A percentile compares a stretch with the other conserved stretches of the same genome.
phyloP scores from a whole-genome alignment of 2,113 vertebrate species.

The Philantomba maxwellii region DNA sequence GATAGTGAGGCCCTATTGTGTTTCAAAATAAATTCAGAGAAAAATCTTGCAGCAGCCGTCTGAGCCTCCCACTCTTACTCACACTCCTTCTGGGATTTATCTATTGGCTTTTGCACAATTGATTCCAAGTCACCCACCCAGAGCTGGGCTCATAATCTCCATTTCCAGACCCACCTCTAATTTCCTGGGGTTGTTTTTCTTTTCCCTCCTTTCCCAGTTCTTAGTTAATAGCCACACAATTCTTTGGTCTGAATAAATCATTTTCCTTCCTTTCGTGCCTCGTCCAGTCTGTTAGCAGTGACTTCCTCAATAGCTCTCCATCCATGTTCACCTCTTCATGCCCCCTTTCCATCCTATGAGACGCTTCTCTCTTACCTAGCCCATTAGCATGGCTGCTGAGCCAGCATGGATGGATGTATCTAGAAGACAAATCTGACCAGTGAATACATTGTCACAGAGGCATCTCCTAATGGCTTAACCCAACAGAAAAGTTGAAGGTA shows the following conservation, averaged over 20 bases:
- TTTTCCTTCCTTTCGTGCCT: conserved; percentile 6
- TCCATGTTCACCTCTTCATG: neutral
- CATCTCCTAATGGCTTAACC: neutral
- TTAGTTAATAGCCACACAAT: neutral
- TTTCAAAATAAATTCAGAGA: conserved; percentile 37
- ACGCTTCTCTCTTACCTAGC: neutral
- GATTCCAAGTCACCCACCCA: conserved; percentile 42
- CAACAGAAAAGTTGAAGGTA: neutral
- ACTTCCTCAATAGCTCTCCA: neutral
- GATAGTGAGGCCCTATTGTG: neutral
- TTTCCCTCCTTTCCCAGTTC: neutral
- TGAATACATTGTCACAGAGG: neutral
- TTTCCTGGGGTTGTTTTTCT: conserved; percentile 25
- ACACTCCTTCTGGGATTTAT: conserved; percentile 10
- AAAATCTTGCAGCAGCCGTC: neutral
- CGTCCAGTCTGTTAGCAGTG: neutral
- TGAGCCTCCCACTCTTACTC: neutral
- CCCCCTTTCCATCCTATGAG: neutral
- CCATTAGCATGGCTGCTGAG: neutral
- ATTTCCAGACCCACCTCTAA: conserved; percentile 49
- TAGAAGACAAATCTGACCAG: neutral
- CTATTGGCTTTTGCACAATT: conserved; percentile 28
- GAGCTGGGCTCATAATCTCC: conserved; percentile 43
- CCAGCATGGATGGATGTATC: neutral
- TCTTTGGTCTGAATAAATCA: neutral